A percentile compares a stretch with the other conserved stretches of the same genome.
phyloP scores from a whole-genome alignment of 2,113 vertebrate species.

The Amblyornis subalaris region DNA sequence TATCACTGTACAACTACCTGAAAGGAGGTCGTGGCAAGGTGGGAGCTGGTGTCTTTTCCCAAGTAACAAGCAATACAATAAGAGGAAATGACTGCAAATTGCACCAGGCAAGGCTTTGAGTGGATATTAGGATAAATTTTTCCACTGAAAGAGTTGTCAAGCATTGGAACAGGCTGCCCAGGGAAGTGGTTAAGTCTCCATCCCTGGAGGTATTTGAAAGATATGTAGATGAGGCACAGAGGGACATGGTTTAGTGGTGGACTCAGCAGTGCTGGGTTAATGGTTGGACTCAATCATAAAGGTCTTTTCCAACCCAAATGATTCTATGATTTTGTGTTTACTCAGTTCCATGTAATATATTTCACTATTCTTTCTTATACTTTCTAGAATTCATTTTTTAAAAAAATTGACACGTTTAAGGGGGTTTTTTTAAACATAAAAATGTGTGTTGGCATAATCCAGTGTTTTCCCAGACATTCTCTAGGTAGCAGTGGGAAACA shows the following conservation, averaged over 20 bases:
- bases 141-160: neutral
- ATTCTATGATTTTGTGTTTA: neutral
- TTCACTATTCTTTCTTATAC: neutral
- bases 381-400: rapidly evolving
- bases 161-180: neutral
- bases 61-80: rapidly evolving
- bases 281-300: neutral
- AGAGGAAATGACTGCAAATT: neutral
- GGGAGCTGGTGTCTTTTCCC: rapidly evolving
- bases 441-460: neutral
- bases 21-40: neutral
- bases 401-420: neutral
- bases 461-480: neutral
- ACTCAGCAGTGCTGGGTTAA: neutral
- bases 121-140: neutral
- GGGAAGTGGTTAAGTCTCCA: neutral
- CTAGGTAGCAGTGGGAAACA: neutral
- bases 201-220: neutral
- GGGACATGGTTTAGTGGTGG: neutral
- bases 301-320: neutral
- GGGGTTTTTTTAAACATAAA: rapidly evolving
- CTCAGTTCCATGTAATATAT: neutral
- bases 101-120: neutral
- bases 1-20: neutral
- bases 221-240: neutral